A percentile compares a stretch with the other conserved stretches of the same genome.
phyloP scores from a whole-genome alignment of 2,113 vertebrate species.

The Oreocharis arfaki region DNA sequence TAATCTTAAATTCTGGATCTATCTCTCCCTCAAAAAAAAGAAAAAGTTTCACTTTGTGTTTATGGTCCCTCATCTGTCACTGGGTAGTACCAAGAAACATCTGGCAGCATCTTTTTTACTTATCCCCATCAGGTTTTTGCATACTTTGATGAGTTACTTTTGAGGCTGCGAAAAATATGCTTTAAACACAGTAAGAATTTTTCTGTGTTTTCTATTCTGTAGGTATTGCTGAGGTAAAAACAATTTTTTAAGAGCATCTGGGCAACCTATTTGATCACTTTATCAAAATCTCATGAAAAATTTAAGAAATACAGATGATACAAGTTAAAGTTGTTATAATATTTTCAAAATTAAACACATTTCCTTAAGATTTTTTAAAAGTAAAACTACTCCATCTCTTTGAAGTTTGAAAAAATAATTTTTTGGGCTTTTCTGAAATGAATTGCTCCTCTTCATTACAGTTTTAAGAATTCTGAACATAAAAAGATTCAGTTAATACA shows the following conservation, averaged over 20 bases:
- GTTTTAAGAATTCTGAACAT: neutral
- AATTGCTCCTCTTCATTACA: neutral
- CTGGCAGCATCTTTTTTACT: neutral
- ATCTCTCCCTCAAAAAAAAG: neutral
- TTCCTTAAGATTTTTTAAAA: neutral
- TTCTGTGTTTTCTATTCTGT: neutral
- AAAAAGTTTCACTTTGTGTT: neutral
- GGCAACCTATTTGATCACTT: neutral
- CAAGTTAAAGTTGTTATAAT: neutral
- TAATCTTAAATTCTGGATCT: neutral
- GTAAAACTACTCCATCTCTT: neutral
- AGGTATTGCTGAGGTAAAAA: neutral
- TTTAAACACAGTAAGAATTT: accelerated
- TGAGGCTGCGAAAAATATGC: neutral
- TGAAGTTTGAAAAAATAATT: accelerated
- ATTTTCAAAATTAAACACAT: neutral
- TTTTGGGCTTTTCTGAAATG: neutral
- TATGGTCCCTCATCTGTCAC: neutral
- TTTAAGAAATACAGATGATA: neutral
- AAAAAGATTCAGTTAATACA: neutral
- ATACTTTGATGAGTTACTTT: neutral
- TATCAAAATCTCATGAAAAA: neutral
- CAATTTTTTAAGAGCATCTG: neutral
- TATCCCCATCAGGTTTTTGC: neutral
- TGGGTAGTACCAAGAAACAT: neutral